Evolutionary conservation across 2,888 invertebrate genomes (phyloP).

Genomic region (Limnephilus auricula): DNA sequence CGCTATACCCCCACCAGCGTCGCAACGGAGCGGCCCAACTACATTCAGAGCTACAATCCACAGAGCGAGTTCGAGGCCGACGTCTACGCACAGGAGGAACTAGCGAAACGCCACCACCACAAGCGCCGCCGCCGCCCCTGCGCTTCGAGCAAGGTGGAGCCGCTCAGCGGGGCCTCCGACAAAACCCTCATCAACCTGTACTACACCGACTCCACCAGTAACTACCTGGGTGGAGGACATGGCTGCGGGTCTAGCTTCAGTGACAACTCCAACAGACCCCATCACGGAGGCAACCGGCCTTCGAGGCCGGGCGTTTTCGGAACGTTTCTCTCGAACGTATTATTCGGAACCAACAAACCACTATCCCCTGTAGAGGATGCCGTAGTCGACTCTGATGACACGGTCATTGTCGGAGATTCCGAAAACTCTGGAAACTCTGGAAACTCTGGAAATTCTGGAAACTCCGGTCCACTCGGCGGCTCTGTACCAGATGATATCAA

Average conservation of each 20-base stretch:
- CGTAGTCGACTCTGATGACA: not conserved
- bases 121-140: constrained; percentile 49
- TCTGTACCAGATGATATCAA: constrained; percentile 50
- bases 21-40: not conserved
- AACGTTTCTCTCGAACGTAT: constrained; percentile 21
- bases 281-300: not conserved
- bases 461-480: constrained; percentile 56
- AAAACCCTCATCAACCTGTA: constrained; percentile 59
- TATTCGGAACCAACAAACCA: constrained; percentile 26
- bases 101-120: constrained; percentile 43
- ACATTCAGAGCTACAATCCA: not conserved
- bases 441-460: not conserved
- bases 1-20: not conserved
- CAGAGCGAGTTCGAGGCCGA: not conserved
- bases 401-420: not conserved
- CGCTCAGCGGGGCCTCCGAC: constrained; percentile 20
- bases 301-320: constrained; percentile 25
- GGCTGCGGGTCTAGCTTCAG: constrained; percentile 3
- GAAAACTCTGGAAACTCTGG: constrained; percentile 18
- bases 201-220: constrained; percentile 34
- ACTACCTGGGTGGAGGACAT: constrained; percentile 33
- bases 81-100: constrained; percentile 26
- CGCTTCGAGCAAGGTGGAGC: constrained; percentile 48
- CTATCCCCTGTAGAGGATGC: not conserved
- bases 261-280: constrained; percentile 31